A percentile compares a stretch with the other conserved stretches of the same genome.
Evolutionary conservation across 2,888 invertebrate species (phyloP).

Genomic region (Nephrotoma flavescens): DNA sequence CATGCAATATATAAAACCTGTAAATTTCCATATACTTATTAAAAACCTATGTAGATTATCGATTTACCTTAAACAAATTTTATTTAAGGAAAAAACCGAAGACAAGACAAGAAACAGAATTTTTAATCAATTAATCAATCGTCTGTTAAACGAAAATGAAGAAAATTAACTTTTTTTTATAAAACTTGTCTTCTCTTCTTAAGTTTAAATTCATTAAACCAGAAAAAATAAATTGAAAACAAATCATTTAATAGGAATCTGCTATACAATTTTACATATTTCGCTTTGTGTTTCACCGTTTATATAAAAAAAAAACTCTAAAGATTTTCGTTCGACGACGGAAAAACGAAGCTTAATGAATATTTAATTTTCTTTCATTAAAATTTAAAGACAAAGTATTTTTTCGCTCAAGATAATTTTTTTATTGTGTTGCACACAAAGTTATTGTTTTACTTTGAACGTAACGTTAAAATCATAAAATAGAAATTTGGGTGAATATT

Average conservation of each 20-base stretch:
- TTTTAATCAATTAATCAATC: neutral
- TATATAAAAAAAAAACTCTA: neutral
- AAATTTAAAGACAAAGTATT: neutral
- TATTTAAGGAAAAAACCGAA: too few relatives aligned
- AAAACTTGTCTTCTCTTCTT: neutral
- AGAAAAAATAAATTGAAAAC: neutral
- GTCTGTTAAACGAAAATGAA: neutral
- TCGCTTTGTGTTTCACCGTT: neutral
- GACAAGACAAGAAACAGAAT: too few relatives aligned
- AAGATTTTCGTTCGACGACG: neutral
- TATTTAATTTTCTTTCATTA: neutral
- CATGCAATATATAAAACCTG: too few relatives aligned
- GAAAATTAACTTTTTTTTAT: neutral
- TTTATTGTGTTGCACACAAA: neutral
- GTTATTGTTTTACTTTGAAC: neutral
- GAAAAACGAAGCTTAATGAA: neutral
- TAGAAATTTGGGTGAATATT: neutral
- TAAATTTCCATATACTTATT: too few relatives aligned
- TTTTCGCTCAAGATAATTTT: neutral
- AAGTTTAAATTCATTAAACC: neutral
- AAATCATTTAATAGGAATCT: neutral
- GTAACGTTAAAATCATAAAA: neutral
- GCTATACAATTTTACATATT: neutral
- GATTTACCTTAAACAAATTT: too few relatives aligned
- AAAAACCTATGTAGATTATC: too few relatives aligned